Evolutionary conservation across 1,140 invertebrate genomes (phyloP), one percentile per base, ranked within the genome.

Genomic region (Drosophila ironensis): DNA sequence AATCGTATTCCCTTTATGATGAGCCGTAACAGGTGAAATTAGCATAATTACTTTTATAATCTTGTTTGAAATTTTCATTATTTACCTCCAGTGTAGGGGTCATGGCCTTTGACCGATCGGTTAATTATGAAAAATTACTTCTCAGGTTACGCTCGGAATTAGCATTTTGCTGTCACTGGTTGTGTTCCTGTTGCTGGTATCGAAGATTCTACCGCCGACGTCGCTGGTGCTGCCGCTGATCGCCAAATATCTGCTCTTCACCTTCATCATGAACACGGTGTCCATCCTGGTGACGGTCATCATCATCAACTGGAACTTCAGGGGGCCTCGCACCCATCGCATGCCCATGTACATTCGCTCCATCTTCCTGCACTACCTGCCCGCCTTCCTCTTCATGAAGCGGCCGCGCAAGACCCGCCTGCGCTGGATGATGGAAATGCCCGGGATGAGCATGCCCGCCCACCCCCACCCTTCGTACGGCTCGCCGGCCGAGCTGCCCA

Each of bases 241-340:
- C 70, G 97, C 98, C 89, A 99, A 99, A 92, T 99, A 99, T 92
- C 93, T 99, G 40, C 93, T 99, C 2, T 99, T 99, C 91, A 99
- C 98, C 20, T 99, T 99, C 91, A 98, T 99, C 56, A 99, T 99
- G 97, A 99, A 99, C 91, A 99, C 99, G 17, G 96, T 99, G 71
- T 98, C 98, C 92, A 99, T 99, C 91, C 92, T 99, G 52, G 96
- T 99, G 4, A 99, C 99, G 0, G 98, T 99, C 16, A 95, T 99
- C 84, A 99, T 99, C 77, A 99, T 99, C 88, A 99, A 99, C 90
- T 98, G 97, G 95, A 99, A 99, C 89, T 99, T 99, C 92, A 93
- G 98, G 88, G 98, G 98, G 11, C 98, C 98, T 1, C 92, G 94
- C 66, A 95, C 94, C 4, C 94, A 95, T 90, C 92, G 93, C 80